Evolutionary conservation across 1,140 invertebrate genomes (phyloP).

Genomic region (Cyclina sinensis): DNA sequence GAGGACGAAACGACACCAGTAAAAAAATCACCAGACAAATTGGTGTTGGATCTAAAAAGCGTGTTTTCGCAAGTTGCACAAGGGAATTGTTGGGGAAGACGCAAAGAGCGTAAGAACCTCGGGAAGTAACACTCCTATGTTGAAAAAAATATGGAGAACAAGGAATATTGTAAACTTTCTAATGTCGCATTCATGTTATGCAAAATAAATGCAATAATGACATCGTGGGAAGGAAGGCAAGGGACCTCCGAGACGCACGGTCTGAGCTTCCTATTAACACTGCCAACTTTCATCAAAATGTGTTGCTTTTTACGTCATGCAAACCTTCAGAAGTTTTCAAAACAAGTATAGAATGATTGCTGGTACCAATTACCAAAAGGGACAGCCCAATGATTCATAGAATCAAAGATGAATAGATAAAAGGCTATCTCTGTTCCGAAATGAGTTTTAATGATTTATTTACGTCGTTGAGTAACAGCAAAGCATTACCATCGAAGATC

Average conservation of each 20-base stretch:
- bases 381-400: background rate
- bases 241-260: background rate
- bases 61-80: background rate
- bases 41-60: background rate
- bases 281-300: conserved; percentile 1
- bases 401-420: background rate
- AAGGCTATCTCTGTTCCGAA: no score
- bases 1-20: no score
- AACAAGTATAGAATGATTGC: background rate
- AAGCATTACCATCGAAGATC: no score
- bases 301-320: background rate
- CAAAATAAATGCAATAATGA: background rate
- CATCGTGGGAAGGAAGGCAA: background rate
- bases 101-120: background rate
- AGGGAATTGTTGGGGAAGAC: background rate
- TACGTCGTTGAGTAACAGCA: no score
- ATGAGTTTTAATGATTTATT: no score
- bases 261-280: conserved; percentile 1
- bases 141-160: background rate
- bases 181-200: background rate
- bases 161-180: background rate
- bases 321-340: background rate
- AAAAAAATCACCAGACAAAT: no score
- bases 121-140: background rate
- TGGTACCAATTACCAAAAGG: background rate